These are phyloP conservation scores for Dipodomys spectabilis DNA, from an alignment of 2,113 vertebrate species.

Conservation along the genomic window DNA sequence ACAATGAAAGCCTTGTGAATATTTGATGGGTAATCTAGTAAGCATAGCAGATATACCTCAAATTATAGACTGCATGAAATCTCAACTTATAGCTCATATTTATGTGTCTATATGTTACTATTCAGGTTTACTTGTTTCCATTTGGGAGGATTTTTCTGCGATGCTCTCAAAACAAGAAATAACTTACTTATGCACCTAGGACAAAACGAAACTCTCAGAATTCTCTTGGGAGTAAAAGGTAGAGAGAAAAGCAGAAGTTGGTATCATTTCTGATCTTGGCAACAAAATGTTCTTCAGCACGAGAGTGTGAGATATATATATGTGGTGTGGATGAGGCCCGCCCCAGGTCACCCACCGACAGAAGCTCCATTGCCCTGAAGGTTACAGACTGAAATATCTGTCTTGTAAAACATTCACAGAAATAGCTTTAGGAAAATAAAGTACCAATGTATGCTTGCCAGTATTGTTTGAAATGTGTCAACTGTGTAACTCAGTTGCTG, in stretches of 20 bases:
- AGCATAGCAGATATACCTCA: no score
- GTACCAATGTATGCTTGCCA: constrained; percentile 79
- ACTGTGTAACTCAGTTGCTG: constrained; percentile 78
- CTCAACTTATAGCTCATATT: rapidly evolving
- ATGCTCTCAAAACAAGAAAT: not conserved
- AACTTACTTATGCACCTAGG: not conserved
- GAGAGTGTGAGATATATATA: constrained; percentile 73
- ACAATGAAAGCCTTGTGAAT: not conserved
- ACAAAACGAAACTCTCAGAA: constrained; percentile 56
- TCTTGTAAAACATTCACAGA: constrained; percentile 72
- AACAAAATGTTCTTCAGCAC: constrained; percentile 67
- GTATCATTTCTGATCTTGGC: not conserved
- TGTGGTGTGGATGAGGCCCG: constrained; percentile 57
- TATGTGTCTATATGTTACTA: not conserved
- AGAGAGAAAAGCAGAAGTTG: constrained; percentile 69
- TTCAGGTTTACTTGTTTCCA: not conserved
- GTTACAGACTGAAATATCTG: constrained; percentile 32
- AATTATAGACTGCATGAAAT: rapidly evolving
- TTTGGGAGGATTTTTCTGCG: not conserved
- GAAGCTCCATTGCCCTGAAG: constrained; percentile 43
- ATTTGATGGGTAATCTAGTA: rapidly evolving
- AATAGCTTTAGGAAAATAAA: constrained; percentile 82
- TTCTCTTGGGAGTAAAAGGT: constrained; percentile 44
- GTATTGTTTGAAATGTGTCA: constrained; percentile 70
- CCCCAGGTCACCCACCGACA: constrained; percentile 58